phyloP scores from a whole-genome alignment of 2,797 vertebrate species.

The Cephalopachus bancanus region DNA sequence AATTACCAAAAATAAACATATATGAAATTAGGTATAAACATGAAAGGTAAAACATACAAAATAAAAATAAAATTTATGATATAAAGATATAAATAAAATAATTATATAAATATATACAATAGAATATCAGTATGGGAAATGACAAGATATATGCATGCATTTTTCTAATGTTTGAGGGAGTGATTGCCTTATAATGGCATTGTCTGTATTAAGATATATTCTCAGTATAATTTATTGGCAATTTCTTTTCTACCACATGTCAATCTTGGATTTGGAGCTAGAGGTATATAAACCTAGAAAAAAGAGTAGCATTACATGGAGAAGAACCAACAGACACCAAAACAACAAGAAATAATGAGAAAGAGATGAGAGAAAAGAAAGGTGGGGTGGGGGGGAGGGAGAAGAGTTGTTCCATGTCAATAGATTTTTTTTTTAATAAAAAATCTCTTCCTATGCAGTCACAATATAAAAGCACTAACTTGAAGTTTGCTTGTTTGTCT shows the following conservation, averaged over 20 bases:
- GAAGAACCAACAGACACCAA: neutral
- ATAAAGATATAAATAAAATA: neutral
- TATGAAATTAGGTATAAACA: constrained; percentile 6
- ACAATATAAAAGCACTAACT: neutral
- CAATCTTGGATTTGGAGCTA: neutral
- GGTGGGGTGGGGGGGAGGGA: neutral
- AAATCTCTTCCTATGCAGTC: neutral
- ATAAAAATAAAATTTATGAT: neutral
- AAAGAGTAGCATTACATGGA: neutral
- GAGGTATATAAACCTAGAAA: neutral
- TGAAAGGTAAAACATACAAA: neutral
- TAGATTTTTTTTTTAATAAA: neutral
- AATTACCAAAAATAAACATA: neutral
- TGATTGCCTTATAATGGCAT: neutral
- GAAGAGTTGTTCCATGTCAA: neutral
- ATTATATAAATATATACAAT: neutral
- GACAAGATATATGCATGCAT: neutral
- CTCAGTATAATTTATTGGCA: neutral
- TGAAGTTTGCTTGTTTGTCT: neutral
- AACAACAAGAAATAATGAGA: neutral
- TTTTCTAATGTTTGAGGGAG: neutral
- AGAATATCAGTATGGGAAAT: neutral
- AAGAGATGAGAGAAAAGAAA: neutral
- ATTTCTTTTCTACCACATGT: neutral
- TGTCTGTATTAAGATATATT: neutral